A percentile compares a stretch with the other conserved stretches of the same genome.
Conservation (phyloP, 2,797 vertebrate genomes). For the Malurus splendens region DNA sequence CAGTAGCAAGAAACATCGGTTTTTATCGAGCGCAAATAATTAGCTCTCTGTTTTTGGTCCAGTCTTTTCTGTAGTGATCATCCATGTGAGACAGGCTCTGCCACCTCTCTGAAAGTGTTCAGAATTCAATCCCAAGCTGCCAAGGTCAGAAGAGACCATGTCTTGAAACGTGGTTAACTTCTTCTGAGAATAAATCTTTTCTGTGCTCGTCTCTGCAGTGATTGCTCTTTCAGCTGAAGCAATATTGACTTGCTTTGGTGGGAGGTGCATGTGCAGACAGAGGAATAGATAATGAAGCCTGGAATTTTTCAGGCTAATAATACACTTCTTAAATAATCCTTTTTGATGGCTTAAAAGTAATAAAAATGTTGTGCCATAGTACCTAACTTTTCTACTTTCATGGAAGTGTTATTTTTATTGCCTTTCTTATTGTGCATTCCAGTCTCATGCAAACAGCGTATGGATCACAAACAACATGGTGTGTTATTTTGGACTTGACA, state of each 20-base stretch:
- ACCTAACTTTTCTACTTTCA: neutral
- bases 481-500: neutral
- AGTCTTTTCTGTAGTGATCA: neutral
- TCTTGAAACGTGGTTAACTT: neutral
- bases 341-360: neutral
- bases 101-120: neutral
- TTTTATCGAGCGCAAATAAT: neutral
- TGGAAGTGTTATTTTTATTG: neutral
- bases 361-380: neutral
- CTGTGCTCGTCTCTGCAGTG: accelerated
- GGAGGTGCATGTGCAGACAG: neutral
- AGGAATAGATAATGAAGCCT: neutral
- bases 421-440: neutral
- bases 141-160: neutral
- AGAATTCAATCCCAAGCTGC: neutral
- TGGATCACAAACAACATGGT: neutral
- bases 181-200: neutral
- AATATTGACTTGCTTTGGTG: neutral
- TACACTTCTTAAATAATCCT: neutral
- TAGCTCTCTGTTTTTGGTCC: neutral
- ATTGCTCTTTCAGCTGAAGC: neutral
- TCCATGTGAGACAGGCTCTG: neutral
- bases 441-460: neutral
- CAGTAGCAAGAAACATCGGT: neutral
- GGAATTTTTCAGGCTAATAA: neutral